These are phyloP conservation scores for Antheraea mylitta DNA, from an alignment of 1,140 invertebrate species.

Conservation along the genomic window DNA sequence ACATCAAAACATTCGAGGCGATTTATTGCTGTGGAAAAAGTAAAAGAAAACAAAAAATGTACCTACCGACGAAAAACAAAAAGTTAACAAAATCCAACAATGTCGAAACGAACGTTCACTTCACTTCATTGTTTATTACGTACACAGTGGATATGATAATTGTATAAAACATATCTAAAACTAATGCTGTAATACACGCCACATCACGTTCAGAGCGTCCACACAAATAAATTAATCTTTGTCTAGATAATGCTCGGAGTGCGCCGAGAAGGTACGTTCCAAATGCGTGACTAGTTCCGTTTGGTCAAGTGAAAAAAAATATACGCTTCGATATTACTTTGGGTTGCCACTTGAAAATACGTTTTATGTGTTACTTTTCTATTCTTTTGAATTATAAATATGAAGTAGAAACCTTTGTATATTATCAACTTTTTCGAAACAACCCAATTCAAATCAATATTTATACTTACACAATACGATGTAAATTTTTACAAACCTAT, in stretches of 20 bases:
- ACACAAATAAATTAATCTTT: constrained; percentile 9
- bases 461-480: no score
- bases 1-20: no score
- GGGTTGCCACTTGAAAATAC: neutral
- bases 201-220: neutral
- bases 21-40: no score
- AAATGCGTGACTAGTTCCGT: neutral
- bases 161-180: neutral
- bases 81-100: constrained; percentile 10
- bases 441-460: no score
- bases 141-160: neutral
- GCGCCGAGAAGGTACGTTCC: neutral
- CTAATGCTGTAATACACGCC: neutral
- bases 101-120: neutral
- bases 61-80: neutral
- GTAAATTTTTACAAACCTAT: no score
- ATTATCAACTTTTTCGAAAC: no score
- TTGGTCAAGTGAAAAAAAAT: constrained; percentile 1
- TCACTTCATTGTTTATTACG: constrained; percentile 1
- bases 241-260: neutral
- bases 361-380: neutral
- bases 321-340: neutral
- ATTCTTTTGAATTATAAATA: no score
- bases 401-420: no score
- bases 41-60: neutral